A percentile compares a stretch with the other conserved stretches of the same genome.
These are phyloP conservation scores for Lichenostomus cassidix DNA, from an alignment of 2,113 vertebrate genomes.

Conservation along the genomic window DNA sequence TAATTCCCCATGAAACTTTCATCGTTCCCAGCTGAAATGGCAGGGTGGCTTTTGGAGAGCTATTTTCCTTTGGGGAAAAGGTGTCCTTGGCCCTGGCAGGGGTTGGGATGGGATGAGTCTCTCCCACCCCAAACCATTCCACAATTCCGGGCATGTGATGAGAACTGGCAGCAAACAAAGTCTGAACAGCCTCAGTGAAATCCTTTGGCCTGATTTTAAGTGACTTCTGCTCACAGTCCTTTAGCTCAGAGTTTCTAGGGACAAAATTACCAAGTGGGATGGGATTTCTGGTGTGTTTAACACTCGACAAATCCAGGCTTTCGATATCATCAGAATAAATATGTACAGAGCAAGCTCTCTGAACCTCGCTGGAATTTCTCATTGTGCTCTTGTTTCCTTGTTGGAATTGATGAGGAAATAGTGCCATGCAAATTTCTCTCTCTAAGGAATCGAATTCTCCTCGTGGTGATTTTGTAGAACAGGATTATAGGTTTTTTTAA, in stretches of 20 bases:
- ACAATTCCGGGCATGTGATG: not conserved
- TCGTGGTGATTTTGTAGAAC: not conserved
- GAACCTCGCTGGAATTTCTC: not conserved
- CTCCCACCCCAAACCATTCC: not conserved
- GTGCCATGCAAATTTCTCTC: not conserved
- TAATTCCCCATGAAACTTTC: not conserved
- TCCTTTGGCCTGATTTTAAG: not conserved
- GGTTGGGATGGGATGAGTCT: not conserved
- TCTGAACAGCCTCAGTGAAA: not conserved
- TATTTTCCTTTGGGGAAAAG: not conserved
- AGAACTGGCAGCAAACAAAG: not conserved
- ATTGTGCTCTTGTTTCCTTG: not conserved
- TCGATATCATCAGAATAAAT: not conserved
- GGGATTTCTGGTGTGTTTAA: not conserved
- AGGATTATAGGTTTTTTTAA: not conserved
- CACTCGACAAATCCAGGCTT: not conserved
- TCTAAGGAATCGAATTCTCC: not conserved
- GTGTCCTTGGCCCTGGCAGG: not conserved
- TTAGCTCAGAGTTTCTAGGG: not conserved
- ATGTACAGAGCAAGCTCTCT: not conserved
- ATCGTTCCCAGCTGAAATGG: not conserved
- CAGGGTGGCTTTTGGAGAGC: not conserved
- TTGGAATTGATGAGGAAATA: accelerated
- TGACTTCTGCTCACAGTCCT: not conserved
- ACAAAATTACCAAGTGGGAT: not conserved